These are phyloP conservation scores for Lophius piscatorius DNA, from an alignment of 2,113 vertebrate genomes.

Conservation along the genomic window DNA sequence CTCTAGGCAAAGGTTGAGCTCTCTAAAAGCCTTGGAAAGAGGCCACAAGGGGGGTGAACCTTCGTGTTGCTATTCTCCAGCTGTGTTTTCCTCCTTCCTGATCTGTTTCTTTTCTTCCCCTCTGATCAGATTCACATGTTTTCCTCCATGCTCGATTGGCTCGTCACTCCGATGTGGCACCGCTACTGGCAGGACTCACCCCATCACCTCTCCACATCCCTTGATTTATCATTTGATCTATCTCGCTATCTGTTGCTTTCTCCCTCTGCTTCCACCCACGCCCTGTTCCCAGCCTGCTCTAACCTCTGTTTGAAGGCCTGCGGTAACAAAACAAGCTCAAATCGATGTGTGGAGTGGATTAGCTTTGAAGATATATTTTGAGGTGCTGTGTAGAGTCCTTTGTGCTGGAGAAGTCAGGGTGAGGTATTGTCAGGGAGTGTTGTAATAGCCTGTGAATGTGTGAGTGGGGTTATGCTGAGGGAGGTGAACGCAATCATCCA, in stretches of 20 bases:
- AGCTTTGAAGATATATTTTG: constrained; percentile 49
- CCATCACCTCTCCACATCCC: constrained; percentile 24
- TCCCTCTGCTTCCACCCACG: neutral
- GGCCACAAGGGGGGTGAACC: constrained; percentile 11
- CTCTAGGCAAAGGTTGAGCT: constrained; percentile 6
- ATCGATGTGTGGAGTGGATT: constrained; percentile 48
- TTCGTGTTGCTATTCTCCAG: neutral
- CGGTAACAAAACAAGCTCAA: constrained; percentile 22
- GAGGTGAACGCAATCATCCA: constrained; percentile 36
- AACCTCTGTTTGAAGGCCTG: neutral
- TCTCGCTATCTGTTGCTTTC: neutral
- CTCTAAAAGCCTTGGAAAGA: constrained; percentile 21
- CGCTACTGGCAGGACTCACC: constrained; percentile 16
- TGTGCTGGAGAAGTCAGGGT: constrained; percentile 23
- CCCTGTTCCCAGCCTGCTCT: neutral
- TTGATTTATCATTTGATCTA: constrained; percentile 8
- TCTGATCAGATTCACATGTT: constrained; percentile 7
- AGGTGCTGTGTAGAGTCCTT: constrained; percentile 18
- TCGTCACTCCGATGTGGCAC: neutral
- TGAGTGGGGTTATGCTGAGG: constrained; percentile 2
- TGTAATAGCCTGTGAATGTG: constrained; percentile 18
- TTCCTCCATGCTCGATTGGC: neutral
- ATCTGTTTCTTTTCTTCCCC: neutral
- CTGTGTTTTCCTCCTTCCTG: neutral
- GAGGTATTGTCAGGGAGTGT: constrained; percentile 25